phyloP scores from a whole-genome alignment of 2,888 invertebrate species.

The Lacanobia oleracea region DNA sequence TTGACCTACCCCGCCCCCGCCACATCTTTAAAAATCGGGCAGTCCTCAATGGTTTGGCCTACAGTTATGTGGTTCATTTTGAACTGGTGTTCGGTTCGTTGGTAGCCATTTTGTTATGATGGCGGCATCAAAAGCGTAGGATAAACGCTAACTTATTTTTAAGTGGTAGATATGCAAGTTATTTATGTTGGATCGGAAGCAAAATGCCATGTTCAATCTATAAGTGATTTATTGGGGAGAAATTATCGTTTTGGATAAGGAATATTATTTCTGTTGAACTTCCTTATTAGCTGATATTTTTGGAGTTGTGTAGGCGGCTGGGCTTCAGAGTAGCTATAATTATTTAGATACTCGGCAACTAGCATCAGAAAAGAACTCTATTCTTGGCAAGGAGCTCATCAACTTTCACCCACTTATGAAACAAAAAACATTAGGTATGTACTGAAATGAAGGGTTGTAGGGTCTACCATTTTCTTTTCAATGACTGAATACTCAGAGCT shows the following conservation, averaged over 20 bases:
- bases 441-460: no score
- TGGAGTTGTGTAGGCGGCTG: conserved; percentile 17
- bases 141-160: conserved; percentile 86
- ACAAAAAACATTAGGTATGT: neutral
- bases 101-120: conserved; percentile 81
- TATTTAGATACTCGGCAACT: neutral
- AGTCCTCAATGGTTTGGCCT: conserved; percentile 29
- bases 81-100: conserved; percentile 65
- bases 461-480: no score
- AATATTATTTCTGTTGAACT: conserved; percentile 52
- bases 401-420: conserved; percentile 6
- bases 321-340: neutral
- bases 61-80: conserved; percentile 62
- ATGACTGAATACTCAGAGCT: no score
- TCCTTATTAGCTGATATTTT: conserved; percentile 53
- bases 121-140: conserved; percentile 74
- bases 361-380: neutral
- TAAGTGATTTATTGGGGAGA: conserved; percentile 82
- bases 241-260: conserved; percentile 74
- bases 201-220: conserved; percentile 83
- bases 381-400: neutral
- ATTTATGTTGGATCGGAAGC: conserved; percentile 85
- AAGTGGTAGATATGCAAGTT: conserved; percentile 81
- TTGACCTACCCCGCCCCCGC: conserved; percentile 68
- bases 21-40: conserved; percentile 22